phyloP scores from a whole-genome alignment of 2,797 vertebrate genomes.

The Notolepis coatsorum region DNA sequence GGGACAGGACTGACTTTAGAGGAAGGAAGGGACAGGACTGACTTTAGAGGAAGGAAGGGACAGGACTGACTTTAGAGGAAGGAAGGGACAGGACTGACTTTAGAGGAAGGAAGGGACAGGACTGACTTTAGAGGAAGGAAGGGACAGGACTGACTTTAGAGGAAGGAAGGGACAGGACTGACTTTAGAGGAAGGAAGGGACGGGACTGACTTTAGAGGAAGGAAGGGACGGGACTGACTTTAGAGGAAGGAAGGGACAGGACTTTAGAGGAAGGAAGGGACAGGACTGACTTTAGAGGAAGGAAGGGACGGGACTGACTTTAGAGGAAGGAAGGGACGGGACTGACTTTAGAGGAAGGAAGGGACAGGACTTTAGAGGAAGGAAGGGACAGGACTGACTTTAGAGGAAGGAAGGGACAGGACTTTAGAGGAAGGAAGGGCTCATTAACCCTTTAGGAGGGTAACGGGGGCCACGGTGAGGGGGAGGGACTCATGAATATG shows the following conservation, averaged over 20 bases:
- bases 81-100: background rate
- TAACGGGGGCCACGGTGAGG: background rate
- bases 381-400: background rate
- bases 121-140: background rate
- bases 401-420: background rate
- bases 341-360: background rate
- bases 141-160: background rate
- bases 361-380: too few species aligned
- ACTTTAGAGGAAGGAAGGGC: too few species aligned
- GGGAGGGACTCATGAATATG: background rate
- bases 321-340: background rate
- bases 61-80: background rate
- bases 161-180: background rate
- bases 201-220: background rate
- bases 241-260: too few species aligned
- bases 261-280: background rate
- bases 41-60: background rate
- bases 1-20: too few species aligned
- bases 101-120: background rate
- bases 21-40: background rate
- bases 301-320: background rate
- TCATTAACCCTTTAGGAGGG: too few species aligned
- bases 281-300: background rate
- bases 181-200: background rate
- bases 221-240: background rate